Percentiles rank a stretch among this genome's conserved stretches.
These are phyloP conservation scores for Rhagonycha fulva DNA, from an alignment of 2,888 invertebrate genomes.

Conservation along the genomic window DNA sequence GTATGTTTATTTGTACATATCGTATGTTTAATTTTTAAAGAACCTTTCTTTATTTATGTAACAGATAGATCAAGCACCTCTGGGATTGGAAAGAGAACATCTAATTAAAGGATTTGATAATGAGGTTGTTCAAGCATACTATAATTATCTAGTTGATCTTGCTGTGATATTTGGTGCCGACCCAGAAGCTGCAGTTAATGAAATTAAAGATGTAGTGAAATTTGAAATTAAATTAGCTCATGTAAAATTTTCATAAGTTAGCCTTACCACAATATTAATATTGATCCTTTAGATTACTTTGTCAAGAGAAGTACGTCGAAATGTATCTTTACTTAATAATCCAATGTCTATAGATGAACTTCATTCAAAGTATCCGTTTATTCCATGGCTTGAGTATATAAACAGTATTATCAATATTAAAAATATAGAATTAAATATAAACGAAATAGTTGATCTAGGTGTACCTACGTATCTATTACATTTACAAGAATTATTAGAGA, in stretches of 20 bases:
- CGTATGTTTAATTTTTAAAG: background rate
- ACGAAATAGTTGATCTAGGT: slow-evolving; percentile 82
- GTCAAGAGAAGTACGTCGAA: slow-evolving; percentile 87
- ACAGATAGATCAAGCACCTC: slow-evolving; percentile 84
- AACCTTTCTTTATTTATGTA: slow-evolving; percentile 32
- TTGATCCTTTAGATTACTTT: slow-evolving; percentile 70
- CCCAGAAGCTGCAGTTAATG: slow-evolving; percentile 65
- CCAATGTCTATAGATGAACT: slow-evolving; percentile 81
- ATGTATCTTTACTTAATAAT: slow-evolving; percentile 88
- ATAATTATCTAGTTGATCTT: slow-evolving; percentile 85
- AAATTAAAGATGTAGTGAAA: slow-evolving; percentile 77
- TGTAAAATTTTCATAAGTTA: slow-evolving; percentile 61
- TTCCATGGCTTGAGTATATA: slow-evolving; percentile 84
- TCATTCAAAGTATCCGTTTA: slow-evolving; percentile 72
- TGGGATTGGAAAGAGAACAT: slow-evolving; percentile 85
- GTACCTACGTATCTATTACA: slow-evolving; percentile 80
- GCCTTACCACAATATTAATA: background rate
- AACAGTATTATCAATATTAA: slow-evolving; percentile 72
- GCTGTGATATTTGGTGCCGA: slow-evolving; percentile 87
- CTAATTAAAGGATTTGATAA: slow-evolving; percentile 80
- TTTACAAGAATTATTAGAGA: slow-evolving; percentile 64
- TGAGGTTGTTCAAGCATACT: slow-evolving; percentile 82
- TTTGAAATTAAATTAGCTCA: slow-evolving; percentile 92
- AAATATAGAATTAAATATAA: slow-evolving; percentile 62
- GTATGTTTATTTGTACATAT: slow-evolving; percentile 60